phyloP scores from a whole-genome alignment of 2,113 vertebrate genomes.

The Paedocypris sp. region DNA sequence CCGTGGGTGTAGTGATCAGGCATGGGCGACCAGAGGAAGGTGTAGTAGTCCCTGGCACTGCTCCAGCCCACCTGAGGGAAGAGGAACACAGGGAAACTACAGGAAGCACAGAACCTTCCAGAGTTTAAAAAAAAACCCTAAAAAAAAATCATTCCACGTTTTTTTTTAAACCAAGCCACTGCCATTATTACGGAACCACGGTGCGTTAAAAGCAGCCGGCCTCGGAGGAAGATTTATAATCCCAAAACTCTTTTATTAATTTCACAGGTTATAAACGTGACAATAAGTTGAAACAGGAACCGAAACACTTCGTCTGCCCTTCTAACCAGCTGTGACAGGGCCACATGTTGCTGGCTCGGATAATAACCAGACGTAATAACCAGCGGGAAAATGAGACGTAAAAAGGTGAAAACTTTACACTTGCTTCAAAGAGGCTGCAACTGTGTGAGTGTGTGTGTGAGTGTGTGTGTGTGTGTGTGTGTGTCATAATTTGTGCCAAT shows the following conservation, averaged over 20 bases:
- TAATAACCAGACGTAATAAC: too few relatives aligned
- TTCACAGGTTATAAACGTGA: constrained; percentile 4
- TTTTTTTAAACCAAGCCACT: not conserved
- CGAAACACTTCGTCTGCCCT: not conserved
- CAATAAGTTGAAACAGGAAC: not conserved
- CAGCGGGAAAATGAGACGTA: not conserved
- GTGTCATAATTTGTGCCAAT: constrained; percentile 18
- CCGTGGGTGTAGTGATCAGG: constrained; percentile 83
- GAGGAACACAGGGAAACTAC: constrained; percentile 4
- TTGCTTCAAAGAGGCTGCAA: constrained; percentile 37
- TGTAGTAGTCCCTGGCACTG: constrained; percentile 95
- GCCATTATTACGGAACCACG: not conserved
- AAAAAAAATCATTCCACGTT: too few relatives aligned
- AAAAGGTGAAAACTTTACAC: constrained; percentile 48
- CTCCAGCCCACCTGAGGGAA: constrained; percentile 98
- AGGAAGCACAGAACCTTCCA: too few relatives aligned
- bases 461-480: not conserved
- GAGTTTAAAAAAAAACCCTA: too few relatives aligned
- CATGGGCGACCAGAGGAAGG: constrained; percentile 93
- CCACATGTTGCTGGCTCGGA: not conserved
- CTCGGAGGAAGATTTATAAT: not conserved
- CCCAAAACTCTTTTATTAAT: not conserved
- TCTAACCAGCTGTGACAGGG: not conserved
- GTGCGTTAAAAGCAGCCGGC: not conserved
- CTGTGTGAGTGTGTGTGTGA: constrained; percentile 25